A percentile compares a stretch with the other conserved stretches of the same genome.
Conservation (phyloP, 2,113 vertebrate species). For the Barbus barbus region DNA sequence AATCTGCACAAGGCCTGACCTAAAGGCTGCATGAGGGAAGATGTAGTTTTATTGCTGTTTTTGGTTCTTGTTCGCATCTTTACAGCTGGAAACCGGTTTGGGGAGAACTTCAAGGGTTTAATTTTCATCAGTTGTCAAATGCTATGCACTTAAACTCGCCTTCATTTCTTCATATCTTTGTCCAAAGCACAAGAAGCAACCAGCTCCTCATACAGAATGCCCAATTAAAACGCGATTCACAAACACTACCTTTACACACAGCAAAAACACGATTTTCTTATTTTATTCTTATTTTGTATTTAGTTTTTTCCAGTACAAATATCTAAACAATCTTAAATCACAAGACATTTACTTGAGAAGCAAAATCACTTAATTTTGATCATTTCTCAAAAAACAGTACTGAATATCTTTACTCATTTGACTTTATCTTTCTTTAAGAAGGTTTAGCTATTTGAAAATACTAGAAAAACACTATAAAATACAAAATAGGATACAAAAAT, state of each 20-base stretch:
- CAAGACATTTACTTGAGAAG: neutral
- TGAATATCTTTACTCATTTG: neutral
- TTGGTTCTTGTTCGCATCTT: neutral
- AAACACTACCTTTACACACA: neutral
- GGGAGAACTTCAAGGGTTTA: neutral
- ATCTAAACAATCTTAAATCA: neutral
- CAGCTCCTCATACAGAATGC: neutral
- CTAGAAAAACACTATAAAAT: neutral
- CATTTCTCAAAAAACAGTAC: neutral
- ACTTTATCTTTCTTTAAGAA: neutral
- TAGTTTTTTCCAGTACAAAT: neutral
- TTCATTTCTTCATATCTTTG: conserved; percentile 14
- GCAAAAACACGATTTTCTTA: neutral
- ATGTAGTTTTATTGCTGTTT: neutral
- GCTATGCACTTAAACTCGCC: conserved; percentile 53
- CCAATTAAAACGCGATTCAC: neutral
- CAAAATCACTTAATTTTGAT: neutral
- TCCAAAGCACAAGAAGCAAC: conserved; percentile 40
- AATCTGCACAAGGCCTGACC: neutral
- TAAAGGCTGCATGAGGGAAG: neutral
- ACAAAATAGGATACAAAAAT: neutral
- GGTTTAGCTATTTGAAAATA: neutral
- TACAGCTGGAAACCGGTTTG: neutral
- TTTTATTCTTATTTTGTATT: neutral
- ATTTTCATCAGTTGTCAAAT: conserved; percentile 27